Conservation (phyloP, 2,888 invertebrate species). For the Hemicrepidius hirtus region DNA sequence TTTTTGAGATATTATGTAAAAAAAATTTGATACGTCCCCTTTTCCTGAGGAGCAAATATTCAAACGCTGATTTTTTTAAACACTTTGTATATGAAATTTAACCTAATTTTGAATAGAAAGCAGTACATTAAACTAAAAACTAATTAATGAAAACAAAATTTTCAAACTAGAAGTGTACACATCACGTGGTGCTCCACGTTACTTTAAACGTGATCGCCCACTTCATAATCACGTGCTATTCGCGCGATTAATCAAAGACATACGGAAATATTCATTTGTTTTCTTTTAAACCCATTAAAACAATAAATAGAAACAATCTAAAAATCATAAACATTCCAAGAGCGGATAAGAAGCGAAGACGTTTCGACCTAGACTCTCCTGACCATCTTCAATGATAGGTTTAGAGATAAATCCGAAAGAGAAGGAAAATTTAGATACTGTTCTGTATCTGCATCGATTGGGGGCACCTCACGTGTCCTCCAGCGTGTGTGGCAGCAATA, state of each 20-base stretch:
- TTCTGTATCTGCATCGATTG: constrained; percentile 33
- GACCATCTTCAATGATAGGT: too few relatives aligned
- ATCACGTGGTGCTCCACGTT: constrained; percentile 71
- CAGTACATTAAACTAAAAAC: background rate
- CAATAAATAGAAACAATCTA: too few relatives aligned
- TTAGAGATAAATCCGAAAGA: background rate
- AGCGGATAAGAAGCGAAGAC: background rate
- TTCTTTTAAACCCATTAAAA: too few relatives aligned
- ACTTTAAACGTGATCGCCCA: constrained; percentile 68
- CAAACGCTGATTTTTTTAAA: too few relatives aligned
- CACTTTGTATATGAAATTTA: too few relatives aligned
- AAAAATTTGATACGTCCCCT: too few relatives aligned
- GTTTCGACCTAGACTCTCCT: too few relatives aligned
- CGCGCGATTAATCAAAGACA: constrained; percentile 35
- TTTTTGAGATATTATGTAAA: too few relatives aligned
- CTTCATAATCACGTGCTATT: constrained; percentile 50
- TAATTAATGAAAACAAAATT: background rate
- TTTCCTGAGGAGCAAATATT: too few relatives aligned
- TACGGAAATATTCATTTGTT: constrained; percentile 29
- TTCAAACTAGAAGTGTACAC: background rate
- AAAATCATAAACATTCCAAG: background rate
- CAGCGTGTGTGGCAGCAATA: constrained; percentile 63
- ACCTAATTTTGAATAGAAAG: too few relatives aligned
- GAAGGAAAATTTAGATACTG: constrained; percentile 24
- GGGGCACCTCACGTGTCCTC: constrained; percentile 65